phyloP scores from a whole-genome alignment of 2,797 vertebrate species.

The Spheniscus humboldti region DNA sequence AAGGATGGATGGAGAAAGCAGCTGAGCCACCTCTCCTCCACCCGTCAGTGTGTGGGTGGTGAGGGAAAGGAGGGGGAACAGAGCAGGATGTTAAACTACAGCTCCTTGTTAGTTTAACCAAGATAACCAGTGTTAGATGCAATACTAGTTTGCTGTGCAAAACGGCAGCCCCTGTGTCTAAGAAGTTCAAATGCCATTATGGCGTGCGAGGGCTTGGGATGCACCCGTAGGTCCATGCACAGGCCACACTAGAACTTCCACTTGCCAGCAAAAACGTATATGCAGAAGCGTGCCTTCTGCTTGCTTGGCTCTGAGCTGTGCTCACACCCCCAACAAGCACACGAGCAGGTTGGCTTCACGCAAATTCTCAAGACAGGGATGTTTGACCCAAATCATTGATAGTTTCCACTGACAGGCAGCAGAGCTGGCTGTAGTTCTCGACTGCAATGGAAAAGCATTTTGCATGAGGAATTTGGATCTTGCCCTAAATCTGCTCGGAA shows the following conservation, averaged over 20 bases:
- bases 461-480: neutral
- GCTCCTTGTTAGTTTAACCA: neutral
- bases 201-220: neutral
- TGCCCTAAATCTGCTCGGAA: neutral
- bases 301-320: accelerated
- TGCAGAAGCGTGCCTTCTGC: neutral
- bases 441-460: neutral
- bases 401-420: neutral
- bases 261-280: accelerated
- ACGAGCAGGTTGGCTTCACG: neutral
- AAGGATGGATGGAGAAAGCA: neutral
- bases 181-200: no score
- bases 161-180: accelerated
- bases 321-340: accelerated
- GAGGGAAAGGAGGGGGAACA: neutral
- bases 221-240: neutral
- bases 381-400: neutral
- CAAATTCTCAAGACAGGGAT: neutral
- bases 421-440: neutral
- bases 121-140: no score
- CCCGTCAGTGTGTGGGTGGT: accelerated
- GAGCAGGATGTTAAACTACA: neutral
- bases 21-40: neutral
- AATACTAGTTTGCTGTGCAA: neutral
- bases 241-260: neutral